A percentile compares a stretch with the other conserved stretches of the same genome.
Conservation (phyloP, 2,797 vertebrate genomes). For the Onychomys arenicola region DNA sequence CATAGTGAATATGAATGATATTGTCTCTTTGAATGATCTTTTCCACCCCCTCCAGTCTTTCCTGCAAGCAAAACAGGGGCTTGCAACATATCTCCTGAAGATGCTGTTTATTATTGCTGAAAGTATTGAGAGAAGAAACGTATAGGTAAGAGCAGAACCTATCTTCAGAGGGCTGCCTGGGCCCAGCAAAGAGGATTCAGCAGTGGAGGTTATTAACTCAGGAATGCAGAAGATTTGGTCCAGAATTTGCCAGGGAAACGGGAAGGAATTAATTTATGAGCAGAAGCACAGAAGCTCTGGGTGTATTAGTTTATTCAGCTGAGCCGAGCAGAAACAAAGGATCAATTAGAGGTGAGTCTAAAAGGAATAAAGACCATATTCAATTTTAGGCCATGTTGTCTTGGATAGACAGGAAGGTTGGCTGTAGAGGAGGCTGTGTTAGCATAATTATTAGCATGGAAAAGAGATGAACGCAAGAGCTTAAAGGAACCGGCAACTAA, state of each 20-base stretch:
- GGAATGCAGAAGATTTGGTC: background rate
- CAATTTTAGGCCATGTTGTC: background rate
- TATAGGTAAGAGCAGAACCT: background rate
- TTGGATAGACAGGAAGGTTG: background rate
- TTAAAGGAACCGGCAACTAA: background rate
- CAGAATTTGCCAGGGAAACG: background rate
- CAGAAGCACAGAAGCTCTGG: background rate
- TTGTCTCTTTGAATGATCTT: background rate
- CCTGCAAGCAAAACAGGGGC: background rate
- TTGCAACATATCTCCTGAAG: background rate
- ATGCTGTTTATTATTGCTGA: background rate
- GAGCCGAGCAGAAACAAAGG: background rate
- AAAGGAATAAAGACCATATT: background rate
- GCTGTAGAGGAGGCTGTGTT: background rate
- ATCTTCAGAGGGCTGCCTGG: background rate
- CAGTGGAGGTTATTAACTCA: background rate
- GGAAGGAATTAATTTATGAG: background rate
- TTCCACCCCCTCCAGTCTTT: background rate
- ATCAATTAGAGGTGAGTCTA: background rate
- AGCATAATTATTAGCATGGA: background rate
- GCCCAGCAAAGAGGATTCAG: background rate
- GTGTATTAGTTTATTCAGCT: background rate
- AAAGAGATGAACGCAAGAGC: background rate
- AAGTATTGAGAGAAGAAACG: background rate
- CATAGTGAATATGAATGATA: background rate